Evolutionary conservation across 2,888 invertebrate species (phyloP).

Genomic region (Troides aeacus): DNA sequence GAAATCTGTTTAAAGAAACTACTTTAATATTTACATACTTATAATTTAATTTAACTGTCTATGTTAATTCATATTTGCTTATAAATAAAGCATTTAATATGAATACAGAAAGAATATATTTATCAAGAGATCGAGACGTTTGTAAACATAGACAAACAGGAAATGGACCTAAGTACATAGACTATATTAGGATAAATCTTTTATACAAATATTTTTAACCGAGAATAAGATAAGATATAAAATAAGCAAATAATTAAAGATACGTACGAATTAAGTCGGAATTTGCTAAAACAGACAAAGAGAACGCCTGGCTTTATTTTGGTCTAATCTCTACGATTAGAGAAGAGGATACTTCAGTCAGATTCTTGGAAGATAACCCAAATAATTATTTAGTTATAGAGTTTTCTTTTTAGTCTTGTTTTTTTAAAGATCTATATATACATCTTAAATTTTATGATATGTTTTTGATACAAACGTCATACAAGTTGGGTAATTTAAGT

Average conservation of each 20-base stretch:
- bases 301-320: not conserved
- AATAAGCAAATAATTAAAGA: not conserved
- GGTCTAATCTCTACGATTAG: not conserved
- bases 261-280: not conserved
- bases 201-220: not conserved
- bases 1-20: no score
- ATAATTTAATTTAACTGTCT: no score
- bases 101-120: no score
- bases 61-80: no score
- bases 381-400: not conserved
- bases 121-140: no score
- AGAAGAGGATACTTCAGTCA: not conserved
- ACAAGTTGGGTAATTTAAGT: no score
- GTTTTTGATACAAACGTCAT: no score
- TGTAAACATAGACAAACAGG: no score
- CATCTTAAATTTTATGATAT: not conserved
- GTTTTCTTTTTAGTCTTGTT: not conserved
- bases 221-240: not conserved
- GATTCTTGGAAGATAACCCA: conserved; percentile 1
- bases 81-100: no score
- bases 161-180: not conserved
- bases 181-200: not conserved
- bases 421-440: not conserved
- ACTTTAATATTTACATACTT: no score
- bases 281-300: not conserved